Evolutionary conservation across 2,113 vertebrate genomes (phyloP).

Genomic region (Trogon surrucura): DNA sequence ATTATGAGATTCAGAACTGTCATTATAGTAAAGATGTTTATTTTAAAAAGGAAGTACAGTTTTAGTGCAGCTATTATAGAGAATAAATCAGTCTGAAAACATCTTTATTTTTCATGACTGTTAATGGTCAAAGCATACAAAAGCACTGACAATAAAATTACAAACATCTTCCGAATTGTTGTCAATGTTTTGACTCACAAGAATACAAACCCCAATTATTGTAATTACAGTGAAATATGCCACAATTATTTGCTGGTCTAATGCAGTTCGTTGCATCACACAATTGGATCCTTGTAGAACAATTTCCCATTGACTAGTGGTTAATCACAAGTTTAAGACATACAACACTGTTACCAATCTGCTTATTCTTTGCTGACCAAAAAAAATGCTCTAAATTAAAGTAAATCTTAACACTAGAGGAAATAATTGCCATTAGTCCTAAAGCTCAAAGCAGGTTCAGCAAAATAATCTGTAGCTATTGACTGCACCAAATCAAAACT

Average conservation of each 20-base stretch:
- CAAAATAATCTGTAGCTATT: not conserved
- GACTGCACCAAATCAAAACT: not conserved
- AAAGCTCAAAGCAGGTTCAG: not conserved
- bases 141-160: not conserved
- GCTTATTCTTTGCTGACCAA: not conserved
- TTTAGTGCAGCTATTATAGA: conserved; percentile 29
- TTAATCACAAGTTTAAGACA: not conserved
- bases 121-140: conserved; percentile 31
- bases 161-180: not conserved
- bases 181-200: conserved; percentile 26
- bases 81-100: conserved; percentile 48
- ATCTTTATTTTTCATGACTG: conserved; percentile 46
- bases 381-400: not conserved
- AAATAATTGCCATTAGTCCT: not conserved
- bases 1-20: conserved; percentile 53
- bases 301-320: not conserved
- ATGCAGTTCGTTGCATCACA: not conserved
- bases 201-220: not conserved
- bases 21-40: conserved; percentile 49
- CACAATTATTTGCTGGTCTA: not conserved
- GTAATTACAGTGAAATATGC: not conserved
- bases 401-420: not conserved
- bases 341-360: not conserved
- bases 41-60: conserved; percentile 47
- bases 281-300: not conserved